phyloP scores from a whole-genome alignment of 1,140 invertebrate genomes.

The Schlechtendalia chinensis region DNA sequence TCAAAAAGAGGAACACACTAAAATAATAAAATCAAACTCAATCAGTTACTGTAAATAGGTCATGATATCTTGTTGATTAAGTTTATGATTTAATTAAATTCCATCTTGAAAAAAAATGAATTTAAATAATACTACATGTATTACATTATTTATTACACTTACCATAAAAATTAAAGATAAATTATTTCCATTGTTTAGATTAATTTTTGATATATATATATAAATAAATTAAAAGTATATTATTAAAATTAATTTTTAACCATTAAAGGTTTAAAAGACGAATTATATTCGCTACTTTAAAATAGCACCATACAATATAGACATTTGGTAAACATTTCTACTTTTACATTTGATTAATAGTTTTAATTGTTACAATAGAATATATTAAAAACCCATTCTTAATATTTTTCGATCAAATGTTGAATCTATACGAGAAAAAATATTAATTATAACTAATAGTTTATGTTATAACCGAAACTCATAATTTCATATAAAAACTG shows the following conservation, averaged over 20 bases:
- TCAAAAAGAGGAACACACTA: slow-evolving; percentile 30
- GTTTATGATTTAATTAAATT: not conserved
- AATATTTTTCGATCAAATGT: not conserved
- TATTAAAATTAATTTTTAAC: not conserved
- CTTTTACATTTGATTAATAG: not conserved
- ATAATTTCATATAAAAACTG: not conserved
- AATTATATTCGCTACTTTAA: slow-evolving; percentile 26
- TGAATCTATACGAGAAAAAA: not conserved
- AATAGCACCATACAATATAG: slow-evolving; percentile 42
- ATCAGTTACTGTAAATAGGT: not conserved
- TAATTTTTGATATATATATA: not conserved
- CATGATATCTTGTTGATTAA: not conserved
- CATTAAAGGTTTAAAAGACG: not conserved
- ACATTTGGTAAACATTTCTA: slow-evolving; percentile 28
- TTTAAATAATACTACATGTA: not conserved
- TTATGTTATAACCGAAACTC: not conserved
- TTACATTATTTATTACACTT: not conserved
- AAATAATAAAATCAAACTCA: slow-evolving; percentile 7
- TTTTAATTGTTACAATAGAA: not conserved
- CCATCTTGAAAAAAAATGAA: too few relatives aligned
- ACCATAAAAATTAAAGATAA: slow-evolving; percentile 3
- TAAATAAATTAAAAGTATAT: too few relatives aligned
- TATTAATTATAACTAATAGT: not conserved
- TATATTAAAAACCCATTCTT: not conserved
- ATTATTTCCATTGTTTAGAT: not conserved